These are phyloP conservation scores for Acanthochromis polyacanthus DNA, from an alignment of 2,113 vertebrate species.

Conservation along the genomic window DNA sequence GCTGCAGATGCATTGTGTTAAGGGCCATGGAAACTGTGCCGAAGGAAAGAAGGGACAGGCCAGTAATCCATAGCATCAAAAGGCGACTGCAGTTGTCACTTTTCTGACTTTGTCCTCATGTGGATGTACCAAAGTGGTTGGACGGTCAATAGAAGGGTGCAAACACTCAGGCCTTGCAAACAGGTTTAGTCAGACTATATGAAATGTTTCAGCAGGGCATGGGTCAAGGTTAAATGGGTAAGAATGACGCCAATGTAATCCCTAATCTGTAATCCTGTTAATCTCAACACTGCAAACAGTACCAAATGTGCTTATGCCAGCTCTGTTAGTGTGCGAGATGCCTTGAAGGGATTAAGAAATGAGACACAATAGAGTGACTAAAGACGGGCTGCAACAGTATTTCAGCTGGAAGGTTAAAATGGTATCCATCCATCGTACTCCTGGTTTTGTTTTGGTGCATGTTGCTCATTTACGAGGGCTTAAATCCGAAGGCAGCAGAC, in stretches of 20 bases:
- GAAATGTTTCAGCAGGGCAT: constrained; percentile 13
- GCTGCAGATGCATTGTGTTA: constrained; percentile 46
- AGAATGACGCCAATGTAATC: constrained; percentile 73
- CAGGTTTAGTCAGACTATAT: background rate
- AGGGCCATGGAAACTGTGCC: constrained; percentile 52
- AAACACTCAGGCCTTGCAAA: constrained; percentile 8
- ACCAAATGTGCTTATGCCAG: constrained; percentile 70
- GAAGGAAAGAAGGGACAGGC: constrained; percentile 43
- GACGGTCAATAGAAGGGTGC: constrained; percentile 52
- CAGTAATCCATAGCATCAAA: constrained; percentile 62
- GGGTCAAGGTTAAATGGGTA: constrained; percentile 75
- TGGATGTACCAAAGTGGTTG: constrained; percentile 3
- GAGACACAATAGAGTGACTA: constrained; percentile 58
- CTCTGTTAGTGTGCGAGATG: constrained; percentile 55
- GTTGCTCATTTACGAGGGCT: constrained; percentile 13
- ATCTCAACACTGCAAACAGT: constrained; percentile 75
- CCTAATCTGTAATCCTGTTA: constrained; percentile 80
- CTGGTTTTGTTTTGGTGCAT: background rate
- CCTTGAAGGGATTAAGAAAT: constrained; percentile 69
- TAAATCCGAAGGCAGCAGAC: background rate
- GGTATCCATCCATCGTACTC: background rate
- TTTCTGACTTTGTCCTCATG: constrained; percentile 30
- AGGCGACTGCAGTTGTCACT: constrained; percentile 50
- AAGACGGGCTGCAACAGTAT: constrained; percentile 8
- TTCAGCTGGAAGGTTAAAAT: constrained; percentile 1